These are phyloP conservation scores for Atethmia centrago DNA, from an alignment of 2,888 invertebrate genomes.

Conservation along the genomic window DNA sequence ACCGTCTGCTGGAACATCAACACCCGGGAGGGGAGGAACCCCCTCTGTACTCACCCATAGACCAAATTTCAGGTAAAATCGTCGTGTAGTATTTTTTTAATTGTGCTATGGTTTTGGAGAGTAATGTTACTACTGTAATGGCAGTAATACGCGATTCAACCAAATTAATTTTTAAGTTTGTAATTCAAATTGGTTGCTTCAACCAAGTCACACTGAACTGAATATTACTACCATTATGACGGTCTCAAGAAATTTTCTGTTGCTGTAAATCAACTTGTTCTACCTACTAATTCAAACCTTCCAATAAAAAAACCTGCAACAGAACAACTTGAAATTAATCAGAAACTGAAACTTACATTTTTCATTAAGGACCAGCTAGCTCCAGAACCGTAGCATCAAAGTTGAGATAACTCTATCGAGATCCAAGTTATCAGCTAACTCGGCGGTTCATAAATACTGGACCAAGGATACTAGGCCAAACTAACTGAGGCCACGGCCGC, in stretches of 20 bases:
- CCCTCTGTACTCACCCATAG: conserved; percentile 88
- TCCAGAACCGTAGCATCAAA: conserved; percentile 39
- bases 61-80: conserved; percentile 89
- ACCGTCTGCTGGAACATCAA: conserved; percentile 90
- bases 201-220: not conserved
- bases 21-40: conserved; percentile 88
- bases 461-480: conserved; percentile 53
- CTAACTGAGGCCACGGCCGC: conserved; percentile 8
- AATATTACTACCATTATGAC: not conserved
- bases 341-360: not conserved
- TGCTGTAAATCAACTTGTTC: not conserved
- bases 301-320: not conserved
- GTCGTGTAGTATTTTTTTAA: conserved; percentile 21
- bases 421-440: conserved; percentile 63
- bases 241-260: not conserved
- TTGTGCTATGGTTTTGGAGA: conserved; percentile 46
- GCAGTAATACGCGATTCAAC: not conserved
- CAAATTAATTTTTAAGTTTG: not conserved
- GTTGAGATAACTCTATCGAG: conserved; percentile 34
- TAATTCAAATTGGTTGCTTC: conserved; percentile 7
- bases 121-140: not conserved
- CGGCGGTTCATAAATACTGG: conserved; percentile 4
- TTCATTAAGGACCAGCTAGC: not conserved
- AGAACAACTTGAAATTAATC: not conserved
- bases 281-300: not conserved